Evolutionary conservation across 2,888 invertebrate species (phyloP), one percentile per base, ranked within the genome.

Genomic region (Torymus auratus): DNA sequence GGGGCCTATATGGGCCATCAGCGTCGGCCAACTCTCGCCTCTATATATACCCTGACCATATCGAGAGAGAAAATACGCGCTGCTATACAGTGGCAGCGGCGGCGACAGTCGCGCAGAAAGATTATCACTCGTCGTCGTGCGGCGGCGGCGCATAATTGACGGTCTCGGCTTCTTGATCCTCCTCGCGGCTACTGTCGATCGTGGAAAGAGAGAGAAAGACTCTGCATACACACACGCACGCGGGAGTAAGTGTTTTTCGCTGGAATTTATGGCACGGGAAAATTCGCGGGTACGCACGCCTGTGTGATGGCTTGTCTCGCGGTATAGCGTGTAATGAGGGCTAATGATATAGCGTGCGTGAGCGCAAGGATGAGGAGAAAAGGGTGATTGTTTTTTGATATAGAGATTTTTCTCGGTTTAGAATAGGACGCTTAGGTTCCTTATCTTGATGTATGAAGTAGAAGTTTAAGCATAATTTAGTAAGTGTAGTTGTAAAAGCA

Each of bases 241-340:
- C 23, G 17, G 50, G 10, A 50, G 73, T 17, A 61, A 56, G 55
- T 61, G 52, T 69, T 79, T 73, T 23, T 56, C 20, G 50, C 5
- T 23, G 15, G 50, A 62, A 79, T 79, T 73, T 69, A 69, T n/a
- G 73, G 17, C 41, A 28, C 15, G 56, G n/a, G n/a, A 71, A 52
- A 60, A 41, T 67, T 55, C 41, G 41, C 50, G 58, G 53, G 11
- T 20, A 20, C 1, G 53, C 15, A 58, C 7, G 20, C 20, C 20
- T 20, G 20, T 20, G 50, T n/a, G 58, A 50, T 41, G 65, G 53
- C 7, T 55, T 60, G 15, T 56, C 65, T 58, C 17, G 23, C 56
- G 68, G 62, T 73, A 68, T 73, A 68, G 41, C 41, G 41, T 28
- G 68, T 68, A 62, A 73, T 15, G 28, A 17, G 60, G 15, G 55